phyloP scores from a whole-genome alignment of 2,113 vertebrate genomes.

The Tragelaphus scriptus region DNA sequence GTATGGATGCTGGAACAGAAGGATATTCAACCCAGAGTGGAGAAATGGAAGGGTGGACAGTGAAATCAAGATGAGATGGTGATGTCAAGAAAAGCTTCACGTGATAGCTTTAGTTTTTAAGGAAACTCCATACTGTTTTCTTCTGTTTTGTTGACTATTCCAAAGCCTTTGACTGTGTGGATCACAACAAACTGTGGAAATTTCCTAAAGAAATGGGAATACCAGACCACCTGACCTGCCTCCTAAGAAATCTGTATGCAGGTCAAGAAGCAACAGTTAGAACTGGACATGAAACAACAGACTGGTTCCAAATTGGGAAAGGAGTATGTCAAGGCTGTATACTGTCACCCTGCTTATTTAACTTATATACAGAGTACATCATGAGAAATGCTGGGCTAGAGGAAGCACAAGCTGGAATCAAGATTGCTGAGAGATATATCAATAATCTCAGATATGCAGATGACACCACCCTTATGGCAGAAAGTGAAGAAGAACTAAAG shows the following conservation, averaged over 20 bases:
- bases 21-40: neutral
- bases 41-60: neutral
- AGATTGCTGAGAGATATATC: too few relatives aligned
- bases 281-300: neutral
- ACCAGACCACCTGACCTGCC: neutral
- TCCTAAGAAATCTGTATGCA: neutral
- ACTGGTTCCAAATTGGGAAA: too few relatives aligned
- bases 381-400: too few relatives aligned
- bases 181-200: neutral
- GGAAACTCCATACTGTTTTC: neutral
- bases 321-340: too few relatives aligned
- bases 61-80: neutral
- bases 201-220: neutral
- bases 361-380: too few relatives aligned
- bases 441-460: too few relatives aligned
- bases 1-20: neutral
- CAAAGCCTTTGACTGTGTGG: neutral
- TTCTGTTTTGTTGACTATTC: neutral
- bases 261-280: neutral
- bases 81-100: neutral
- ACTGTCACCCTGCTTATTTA: too few relatives aligned
- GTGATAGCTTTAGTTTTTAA: neutral
- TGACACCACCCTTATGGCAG: too few relatives aligned
- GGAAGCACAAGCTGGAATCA: too few relatives aligned
- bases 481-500: too few relatives aligned